Percentiles rank a stretch among this genome's conserved stretches.
phyloP scores from a whole-genome alignment of 2,888 invertebrate genomes.

The Pollenia labialis region DNA sequence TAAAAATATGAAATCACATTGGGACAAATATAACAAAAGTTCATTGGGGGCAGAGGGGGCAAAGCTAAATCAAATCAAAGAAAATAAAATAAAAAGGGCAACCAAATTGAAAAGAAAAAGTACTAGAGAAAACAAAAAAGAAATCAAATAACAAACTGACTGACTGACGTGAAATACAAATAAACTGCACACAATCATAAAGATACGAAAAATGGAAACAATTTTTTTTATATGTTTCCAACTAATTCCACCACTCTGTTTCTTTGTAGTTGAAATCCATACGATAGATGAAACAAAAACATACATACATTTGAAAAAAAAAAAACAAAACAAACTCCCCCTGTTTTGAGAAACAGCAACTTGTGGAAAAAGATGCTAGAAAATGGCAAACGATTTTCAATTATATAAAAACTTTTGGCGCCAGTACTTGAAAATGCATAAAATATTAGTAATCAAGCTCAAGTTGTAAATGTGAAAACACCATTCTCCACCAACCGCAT shows the following conservation, averaged over 20 bases:
- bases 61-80: constrained; percentile 35
- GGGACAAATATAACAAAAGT: constrained; percentile 28
- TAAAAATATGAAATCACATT: constrained; percentile 33
- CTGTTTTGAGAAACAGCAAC: constrained; percentile 15
- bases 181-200: constrained; percentile 11
- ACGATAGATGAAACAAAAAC: not conserved
- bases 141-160: constrained; percentile 27
- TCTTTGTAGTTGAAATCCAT: constrained; percentile 18
- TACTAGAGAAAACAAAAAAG: not conserved
- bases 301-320: not conserved
- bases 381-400: constrained; percentile 47
- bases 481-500: constrained; percentile 6
- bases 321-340: constrained; percentile 32
- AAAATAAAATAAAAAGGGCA: constrained; percentile 60
- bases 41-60: constrained; percentile 29
- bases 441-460: constrained; percentile 61
- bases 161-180: constrained; percentile 11
- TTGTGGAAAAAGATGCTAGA: constrained; percentile 20
- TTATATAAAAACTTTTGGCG: constrained; percentile 76
- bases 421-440: constrained; percentile 73
- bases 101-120: constrained; percentile 33
- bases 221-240: not conserved
- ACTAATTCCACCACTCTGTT: constrained; percentile 15
- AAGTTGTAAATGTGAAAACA: constrained; percentile 52
- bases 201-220: not conserved